A percentile compares a stretch with the other conserved stretches of the same genome.
Conservation (phyloP, 2,797 vertebrate species). For the Catostomus latipinnis region DNA sequence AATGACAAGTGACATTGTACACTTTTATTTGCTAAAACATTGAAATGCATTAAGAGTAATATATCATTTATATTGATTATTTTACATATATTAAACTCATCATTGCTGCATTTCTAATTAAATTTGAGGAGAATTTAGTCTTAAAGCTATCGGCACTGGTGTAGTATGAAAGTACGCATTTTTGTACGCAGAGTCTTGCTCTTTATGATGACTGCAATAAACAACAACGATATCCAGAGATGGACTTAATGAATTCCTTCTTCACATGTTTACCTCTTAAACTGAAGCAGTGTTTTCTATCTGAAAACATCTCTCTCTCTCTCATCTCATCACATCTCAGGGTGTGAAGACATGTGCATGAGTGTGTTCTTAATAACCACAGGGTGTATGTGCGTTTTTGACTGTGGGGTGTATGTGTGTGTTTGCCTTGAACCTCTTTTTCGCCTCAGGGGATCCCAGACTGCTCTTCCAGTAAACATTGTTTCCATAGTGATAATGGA, state of each 20-base stretch:
- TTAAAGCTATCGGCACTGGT: too few species aligned
- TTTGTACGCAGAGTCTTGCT: too few species aligned
- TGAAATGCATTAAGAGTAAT: too few species aligned
- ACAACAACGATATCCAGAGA: not conserved
- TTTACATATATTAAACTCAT: too few species aligned
- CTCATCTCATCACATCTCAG: not conserved
- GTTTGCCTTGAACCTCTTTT: slow-evolving; percentile 27
- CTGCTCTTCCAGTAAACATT: slow-evolving; percentile 55
- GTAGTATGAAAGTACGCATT: too few species aligned
- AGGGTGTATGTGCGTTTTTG: slow-evolving; percentile 20
- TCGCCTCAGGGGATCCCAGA: slow-evolving; percentile 35
- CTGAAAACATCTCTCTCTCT: not conserved
- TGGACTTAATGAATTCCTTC: not conserved
- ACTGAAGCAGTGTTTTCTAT: not conserved
- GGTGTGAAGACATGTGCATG: not conserved
- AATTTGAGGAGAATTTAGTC: too few species aligned
- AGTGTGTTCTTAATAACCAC: slow-evolving; percentile 13
- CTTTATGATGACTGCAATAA: not conserved
- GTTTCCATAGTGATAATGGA: slow-evolving; percentile 63
- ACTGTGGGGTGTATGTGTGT: slow-evolving; percentile 7
- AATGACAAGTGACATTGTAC: too few species aligned
- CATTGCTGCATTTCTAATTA: too few species aligned
- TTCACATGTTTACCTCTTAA: not conserved
- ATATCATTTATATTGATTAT: too few species aligned
- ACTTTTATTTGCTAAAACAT: too few species aligned